A percentile compares a stretch with the other conserved stretches of the same genome.
Evolutionary conservation across 2,888 invertebrate genomes (phyloP).

Genomic region (Exocentrus adspersus): DNA sequence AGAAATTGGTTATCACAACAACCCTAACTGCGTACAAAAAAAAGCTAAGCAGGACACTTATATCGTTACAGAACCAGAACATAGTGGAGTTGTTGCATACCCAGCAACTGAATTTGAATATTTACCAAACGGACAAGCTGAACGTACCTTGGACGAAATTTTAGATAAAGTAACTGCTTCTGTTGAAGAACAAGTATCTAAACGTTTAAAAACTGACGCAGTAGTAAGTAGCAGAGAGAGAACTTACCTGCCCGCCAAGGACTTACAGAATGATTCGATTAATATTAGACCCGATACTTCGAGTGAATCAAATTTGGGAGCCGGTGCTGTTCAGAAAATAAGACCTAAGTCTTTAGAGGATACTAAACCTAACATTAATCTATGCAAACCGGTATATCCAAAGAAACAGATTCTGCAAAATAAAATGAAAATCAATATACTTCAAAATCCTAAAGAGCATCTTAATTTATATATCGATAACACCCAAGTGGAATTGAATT

Average conservation of each 20-base stretch:
- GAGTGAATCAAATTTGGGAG: background rate
- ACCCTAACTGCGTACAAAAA: constrained; percentile 1
- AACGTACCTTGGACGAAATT: constrained; percentile 1
- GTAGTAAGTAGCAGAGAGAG: no score
- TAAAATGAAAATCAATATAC: constrained; percentile 25
- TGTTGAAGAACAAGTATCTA: background rate
- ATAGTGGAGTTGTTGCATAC: constrained; percentile 2
- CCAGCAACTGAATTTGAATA: background rate
- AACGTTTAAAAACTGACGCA: background rate
- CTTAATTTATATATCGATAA: constrained; percentile 42
- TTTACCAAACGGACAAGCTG: background rate
- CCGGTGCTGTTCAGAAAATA: background rate
- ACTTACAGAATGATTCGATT: background rate
- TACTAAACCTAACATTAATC: background rate
- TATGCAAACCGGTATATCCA: background rate
- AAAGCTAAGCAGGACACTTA: constrained; percentile 31
- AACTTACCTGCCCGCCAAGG: no score
- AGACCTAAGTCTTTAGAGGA: background rate
- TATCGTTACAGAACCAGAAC: constrained; percentile 41
- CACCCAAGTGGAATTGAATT: constrained; percentile 43
- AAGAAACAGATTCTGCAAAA: background rate
- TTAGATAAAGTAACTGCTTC: background rate
- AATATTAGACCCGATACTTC: background rate
- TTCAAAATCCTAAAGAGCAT: constrained; percentile 40
- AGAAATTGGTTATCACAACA: constrained; percentile 40